Conservation (phyloP, 2,888 invertebrate species). For the Euzophera pinguis region DNA sequence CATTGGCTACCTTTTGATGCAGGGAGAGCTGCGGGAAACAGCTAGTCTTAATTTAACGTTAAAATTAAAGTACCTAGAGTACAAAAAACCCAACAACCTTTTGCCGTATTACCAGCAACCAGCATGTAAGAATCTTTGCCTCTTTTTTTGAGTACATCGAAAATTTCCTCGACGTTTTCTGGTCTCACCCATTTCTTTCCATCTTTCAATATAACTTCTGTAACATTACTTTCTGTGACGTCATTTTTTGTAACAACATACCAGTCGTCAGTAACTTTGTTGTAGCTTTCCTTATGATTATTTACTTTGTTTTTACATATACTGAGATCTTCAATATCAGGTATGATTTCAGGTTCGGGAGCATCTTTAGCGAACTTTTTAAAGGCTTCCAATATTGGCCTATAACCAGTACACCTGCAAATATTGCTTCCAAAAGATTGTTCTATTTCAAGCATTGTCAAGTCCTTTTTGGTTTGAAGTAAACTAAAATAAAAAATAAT, state of each 20-base stretch:
- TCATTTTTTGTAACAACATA: slow-evolving; percentile 32
- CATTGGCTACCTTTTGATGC: too few species aligned
- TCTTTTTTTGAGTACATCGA: slow-evolving; percentile 65
- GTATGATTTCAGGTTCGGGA: slow-evolving; percentile 56
- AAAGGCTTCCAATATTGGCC: slow-evolving; percentile 88
- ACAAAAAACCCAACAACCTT: slow-evolving; percentile 52
- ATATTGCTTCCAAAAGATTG: slow-evolving; percentile 87
- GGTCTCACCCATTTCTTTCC: slow-evolving; percentile 76
- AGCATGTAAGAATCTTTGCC: slow-evolving; percentile 76
- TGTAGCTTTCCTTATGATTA: slow-evolving; percentile 21
- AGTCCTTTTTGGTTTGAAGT: slow-evolving; percentile 33
- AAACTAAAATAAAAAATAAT: slow-evolving; percentile 27
- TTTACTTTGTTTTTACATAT: slow-evolving; percentile 30
- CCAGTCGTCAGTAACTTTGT: slow-evolving; percentile 37
- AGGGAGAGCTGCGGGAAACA: too few species aligned
- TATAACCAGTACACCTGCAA: slow-evolving; percentile 90
- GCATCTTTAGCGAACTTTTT: slow-evolving; percentile 85
- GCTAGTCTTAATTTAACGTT: too few species aligned
- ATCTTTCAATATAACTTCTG: slow-evolving; percentile 51
- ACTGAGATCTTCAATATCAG: slow-evolving; percentile 48
- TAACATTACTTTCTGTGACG: slow-evolving; percentile 30
- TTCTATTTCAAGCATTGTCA: slow-evolving; percentile 84
- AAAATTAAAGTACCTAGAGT: too few species aligned
- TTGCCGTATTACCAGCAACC: slow-evolving; percentile 86
- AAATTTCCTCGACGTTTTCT: slow-evolving; percentile 65